Percentiles rank a stretch among this genome's conserved stretches.
Evolutionary conservation across 2,888 invertebrate species (phyloP).

Genomic region (Candidula unifasciata): DNA sequence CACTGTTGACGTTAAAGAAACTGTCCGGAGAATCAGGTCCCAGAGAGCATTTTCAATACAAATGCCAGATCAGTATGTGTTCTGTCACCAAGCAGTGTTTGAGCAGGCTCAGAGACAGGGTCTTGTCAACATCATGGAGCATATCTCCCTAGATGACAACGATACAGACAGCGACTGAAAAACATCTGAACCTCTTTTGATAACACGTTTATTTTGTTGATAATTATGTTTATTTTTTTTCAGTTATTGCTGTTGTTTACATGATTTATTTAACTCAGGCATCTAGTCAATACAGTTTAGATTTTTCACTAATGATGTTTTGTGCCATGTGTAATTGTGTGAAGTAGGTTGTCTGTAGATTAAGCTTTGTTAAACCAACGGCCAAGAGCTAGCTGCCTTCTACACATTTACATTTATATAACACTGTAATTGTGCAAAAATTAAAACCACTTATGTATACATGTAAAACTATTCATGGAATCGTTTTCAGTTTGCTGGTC

Average conservation of each 20-base stretch:
- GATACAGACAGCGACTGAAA: slow-evolving; percentile 60
- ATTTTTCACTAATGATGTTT: background rate
- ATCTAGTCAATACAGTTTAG: slow-evolving; percentile 3
- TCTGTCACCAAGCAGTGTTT: slow-evolving; percentile 95
- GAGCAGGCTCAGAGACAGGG: slow-evolving; percentile 80
- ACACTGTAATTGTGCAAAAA: too few species aligned
- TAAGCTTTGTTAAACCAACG: too few species aligned
- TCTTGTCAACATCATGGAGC: slow-evolving; percentile 67
- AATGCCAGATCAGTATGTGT: slow-evolving; percentile 99
- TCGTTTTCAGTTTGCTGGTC: too few species aligned
- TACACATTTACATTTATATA: too few species aligned
- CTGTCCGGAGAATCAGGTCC: slow-evolving; percentile 89
- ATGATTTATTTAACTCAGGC: slow-evolving; percentile 9
- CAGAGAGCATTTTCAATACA: slow-evolving; percentile 98
- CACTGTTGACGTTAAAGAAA: slow-evolving; percentile 77
- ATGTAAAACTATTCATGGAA: too few species aligned
- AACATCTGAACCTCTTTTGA: background rate
- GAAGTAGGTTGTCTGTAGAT: too few species aligned
- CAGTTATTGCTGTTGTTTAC: background rate
- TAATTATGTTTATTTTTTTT: background rate
- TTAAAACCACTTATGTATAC: too few species aligned
- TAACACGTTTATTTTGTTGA: background rate
- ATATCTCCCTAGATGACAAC: slow-evolving; percentile 69
- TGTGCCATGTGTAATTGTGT: background rate
- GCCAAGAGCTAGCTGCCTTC: too few species aligned